phyloP scores from a whole-genome alignment of 2,113 vertebrate genomes.

The Ondatra zibethicus region DNA sequence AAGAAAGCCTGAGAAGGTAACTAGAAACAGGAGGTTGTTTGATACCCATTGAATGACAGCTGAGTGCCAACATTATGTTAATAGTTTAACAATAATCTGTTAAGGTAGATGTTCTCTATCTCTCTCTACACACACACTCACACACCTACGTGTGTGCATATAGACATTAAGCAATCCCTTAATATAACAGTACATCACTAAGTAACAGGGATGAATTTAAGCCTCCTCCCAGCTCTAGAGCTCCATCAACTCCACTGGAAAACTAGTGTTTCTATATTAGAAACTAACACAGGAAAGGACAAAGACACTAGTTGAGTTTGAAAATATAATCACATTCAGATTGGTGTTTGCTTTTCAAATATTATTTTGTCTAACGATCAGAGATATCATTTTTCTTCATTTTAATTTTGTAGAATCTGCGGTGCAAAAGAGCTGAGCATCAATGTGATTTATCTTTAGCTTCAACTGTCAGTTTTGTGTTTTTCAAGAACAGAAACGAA shows the following conservation, averaged over 20 bases:
- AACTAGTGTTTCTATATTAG: background rate
- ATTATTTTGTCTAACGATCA: background rate
- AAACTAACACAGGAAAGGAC: background rate
- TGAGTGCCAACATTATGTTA: background rate
- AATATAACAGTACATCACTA: background rate
- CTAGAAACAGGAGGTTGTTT: background rate
- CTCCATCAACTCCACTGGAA: background rate
- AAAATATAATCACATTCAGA: background rate
- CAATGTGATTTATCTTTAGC: background rate
- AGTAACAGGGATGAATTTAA: background rate
- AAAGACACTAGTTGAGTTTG: background rate
- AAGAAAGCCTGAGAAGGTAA: background rate
- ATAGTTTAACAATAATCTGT: background rate
- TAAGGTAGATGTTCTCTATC: background rate
- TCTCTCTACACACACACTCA: background rate
- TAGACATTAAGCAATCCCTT: background rate
- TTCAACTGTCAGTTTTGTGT: background rate
- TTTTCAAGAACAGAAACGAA: background rate
- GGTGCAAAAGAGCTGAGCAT: background rate
- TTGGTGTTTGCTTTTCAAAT: background rate
- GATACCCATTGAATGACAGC: background rate
- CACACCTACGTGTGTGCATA: background rate
- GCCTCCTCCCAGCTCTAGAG: background rate
- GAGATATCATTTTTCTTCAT: background rate
- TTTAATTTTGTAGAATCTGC: background rate